Evolutionary conservation across 1,140 invertebrate species (phyloP).

Genomic region (Pteromalus puparum): DNA sequence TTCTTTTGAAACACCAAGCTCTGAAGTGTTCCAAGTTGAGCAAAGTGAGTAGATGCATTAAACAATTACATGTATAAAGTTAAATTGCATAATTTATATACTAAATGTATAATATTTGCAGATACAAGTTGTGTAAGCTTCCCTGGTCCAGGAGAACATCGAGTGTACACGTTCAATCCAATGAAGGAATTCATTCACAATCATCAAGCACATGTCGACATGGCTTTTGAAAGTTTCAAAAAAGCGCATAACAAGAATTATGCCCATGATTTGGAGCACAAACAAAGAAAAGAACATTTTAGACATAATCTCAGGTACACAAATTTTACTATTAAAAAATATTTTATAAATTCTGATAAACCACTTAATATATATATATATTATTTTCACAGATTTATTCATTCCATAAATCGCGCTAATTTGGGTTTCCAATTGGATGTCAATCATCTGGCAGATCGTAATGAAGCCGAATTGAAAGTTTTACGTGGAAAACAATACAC

Average conservation of each 20-base stretch:
- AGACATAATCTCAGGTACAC: constrained; percentile 89
- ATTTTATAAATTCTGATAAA: constrained; percentile 5
- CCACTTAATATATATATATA: constrained; percentile 27
- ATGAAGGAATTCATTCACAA: constrained; percentile 92
- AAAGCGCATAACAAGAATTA: constrained; percentile 85
- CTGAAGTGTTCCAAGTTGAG: constrained; percentile 82
- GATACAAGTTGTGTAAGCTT: constrained; percentile 86
- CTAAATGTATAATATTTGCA: constrained; percentile 61
- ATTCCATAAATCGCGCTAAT: constrained; percentile 89
- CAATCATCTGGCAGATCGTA: constrained; percentile 93
- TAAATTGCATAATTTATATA: constrained; percentile 28
- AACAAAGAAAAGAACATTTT: constrained; percentile 86
- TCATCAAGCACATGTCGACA: constrained; percentile 83
- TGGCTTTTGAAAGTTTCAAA: constrained; percentile 88
- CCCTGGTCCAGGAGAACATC: constrained; percentile 89
- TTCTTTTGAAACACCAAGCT: constrained; percentile 80
- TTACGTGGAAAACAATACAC: constrained; percentile 85
- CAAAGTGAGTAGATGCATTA: constrained; percentile 71
- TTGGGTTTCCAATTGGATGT: constrained; percentile 85
- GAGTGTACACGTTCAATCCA: constrained; percentile 91
- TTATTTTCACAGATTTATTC: constrained; percentile 81
- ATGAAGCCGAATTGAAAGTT: constrained; percentile 85
- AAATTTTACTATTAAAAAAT: constrained; percentile 8
- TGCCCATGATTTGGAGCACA: constrained; percentile 79
- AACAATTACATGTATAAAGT: constrained; percentile 8